Conservation (phyloP, 2,888 invertebrate species). For the Laothoe populi region DNA sequence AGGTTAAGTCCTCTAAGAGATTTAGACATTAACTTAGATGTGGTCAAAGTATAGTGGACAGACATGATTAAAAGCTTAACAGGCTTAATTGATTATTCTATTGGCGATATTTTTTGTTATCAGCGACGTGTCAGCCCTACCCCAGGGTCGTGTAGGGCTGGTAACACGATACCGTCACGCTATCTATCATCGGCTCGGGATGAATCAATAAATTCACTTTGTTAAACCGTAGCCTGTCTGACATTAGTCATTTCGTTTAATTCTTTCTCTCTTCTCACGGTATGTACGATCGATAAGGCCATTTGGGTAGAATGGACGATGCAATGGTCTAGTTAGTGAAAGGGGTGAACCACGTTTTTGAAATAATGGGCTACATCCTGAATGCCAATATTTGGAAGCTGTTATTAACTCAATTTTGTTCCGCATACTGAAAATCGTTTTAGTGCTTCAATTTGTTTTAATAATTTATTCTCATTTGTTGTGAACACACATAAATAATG, state of each 20-base stretch:
- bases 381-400: no score
- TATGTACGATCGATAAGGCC: neutral
- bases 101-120: no score
- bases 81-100: no score
- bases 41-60: no score
- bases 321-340: neutral
- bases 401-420: no score
- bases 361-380: no score
- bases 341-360: neutral
- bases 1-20: no score
- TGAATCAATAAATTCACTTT: constrained; percentile 41
- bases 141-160: constrained; percentile 28
- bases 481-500: neutral
- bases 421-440: no score
- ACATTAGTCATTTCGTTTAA: constrained; percentile 31
- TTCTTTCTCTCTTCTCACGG: constrained; percentile 14
- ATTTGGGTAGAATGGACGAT: constrained; percentile 5
- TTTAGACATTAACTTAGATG: no score
- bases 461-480: neutral
- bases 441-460: no score
- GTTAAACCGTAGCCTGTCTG: constrained; percentile 33
- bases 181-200: constrained; percentile 48
- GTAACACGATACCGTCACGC: constrained; percentile 47
- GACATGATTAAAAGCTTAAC: no score
- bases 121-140: no score